These are phyloP conservation scores for Empidonax traillii DNA, from an alignment of 2,113 vertebrate species.

Conservation along the genomic window DNA sequence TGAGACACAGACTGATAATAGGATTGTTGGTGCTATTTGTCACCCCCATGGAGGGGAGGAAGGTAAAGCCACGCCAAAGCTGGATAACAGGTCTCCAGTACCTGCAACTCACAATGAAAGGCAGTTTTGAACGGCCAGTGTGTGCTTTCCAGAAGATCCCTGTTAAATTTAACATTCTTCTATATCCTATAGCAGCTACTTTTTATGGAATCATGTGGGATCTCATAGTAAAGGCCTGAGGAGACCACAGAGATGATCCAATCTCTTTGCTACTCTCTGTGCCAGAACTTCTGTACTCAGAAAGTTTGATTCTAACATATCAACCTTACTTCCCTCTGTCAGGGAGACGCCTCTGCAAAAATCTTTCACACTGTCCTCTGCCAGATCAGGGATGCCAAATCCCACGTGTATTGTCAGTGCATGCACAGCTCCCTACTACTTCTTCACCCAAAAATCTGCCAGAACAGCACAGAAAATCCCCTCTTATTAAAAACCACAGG, in stretches of 20 bases:
- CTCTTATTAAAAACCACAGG: background rate
- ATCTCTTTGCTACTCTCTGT: background rate
- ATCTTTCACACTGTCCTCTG: background rate
- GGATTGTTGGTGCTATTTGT: background rate
- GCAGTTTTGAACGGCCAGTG: background rate
- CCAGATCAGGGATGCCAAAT: background rate
- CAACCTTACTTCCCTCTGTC: background rate
- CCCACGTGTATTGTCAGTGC: background rate
- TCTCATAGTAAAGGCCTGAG: background rate
- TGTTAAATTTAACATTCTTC: background rate
- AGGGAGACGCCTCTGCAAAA: background rate
- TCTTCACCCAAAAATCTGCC: background rate
- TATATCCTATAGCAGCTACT: background rate
- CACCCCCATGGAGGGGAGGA: background rate
- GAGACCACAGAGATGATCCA: rapidly evolving
- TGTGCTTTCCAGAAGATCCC: background rate
- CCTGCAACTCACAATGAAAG: background rate
- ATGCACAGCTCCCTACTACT: background rate
- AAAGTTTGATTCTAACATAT: background rate
- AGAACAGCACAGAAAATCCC: background rate
- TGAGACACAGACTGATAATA: background rate
- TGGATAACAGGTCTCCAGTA: background rate
- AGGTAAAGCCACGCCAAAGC: background rate
- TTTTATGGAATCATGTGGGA: background rate
- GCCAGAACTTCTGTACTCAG: background rate